Evolutionary conservation across 2,113 vertebrate genomes (phyloP).

Genomic region (Motacilla tschutschensis): DNA sequence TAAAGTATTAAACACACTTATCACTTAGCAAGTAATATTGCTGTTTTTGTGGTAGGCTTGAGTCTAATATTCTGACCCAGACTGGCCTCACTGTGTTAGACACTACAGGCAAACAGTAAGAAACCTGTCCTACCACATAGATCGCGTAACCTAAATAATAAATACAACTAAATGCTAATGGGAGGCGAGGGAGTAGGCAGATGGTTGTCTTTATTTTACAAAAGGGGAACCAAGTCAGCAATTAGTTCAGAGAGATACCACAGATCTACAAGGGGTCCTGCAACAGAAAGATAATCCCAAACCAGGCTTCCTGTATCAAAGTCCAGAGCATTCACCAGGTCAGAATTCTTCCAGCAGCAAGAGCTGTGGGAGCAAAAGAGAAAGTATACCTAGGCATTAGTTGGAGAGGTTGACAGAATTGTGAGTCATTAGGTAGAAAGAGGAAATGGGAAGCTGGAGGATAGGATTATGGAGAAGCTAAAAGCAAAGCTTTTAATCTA

Average conservation of each 20-base stretch:
- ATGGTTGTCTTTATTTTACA: neutral
- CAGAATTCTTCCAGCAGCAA: neutral
- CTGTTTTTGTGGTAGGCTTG: neutral
- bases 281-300: neutral
- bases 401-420: neutral
- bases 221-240: neutral
- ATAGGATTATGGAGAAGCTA: constrained; percentile 5
- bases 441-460: neutral
- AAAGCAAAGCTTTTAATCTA: constrained; percentile 22
- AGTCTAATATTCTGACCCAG: neutral
- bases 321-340: neutral
- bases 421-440: neutral
- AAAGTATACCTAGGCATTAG: neutral
- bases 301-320: neutral
- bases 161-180: neutral
- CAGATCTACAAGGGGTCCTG: neutral
- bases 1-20: neutral
- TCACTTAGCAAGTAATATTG: neutral
- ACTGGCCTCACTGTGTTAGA: neutral
- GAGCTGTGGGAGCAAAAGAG: neutral
- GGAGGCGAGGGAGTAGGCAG: neutral
- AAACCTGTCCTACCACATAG: neutral
- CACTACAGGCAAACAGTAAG: neutral
- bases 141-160: neutral
- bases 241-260: neutral